Evolutionary conservation across 2,797 vertebrate genomes (phyloP).

Genomic region (Sebastes minor): DNA sequence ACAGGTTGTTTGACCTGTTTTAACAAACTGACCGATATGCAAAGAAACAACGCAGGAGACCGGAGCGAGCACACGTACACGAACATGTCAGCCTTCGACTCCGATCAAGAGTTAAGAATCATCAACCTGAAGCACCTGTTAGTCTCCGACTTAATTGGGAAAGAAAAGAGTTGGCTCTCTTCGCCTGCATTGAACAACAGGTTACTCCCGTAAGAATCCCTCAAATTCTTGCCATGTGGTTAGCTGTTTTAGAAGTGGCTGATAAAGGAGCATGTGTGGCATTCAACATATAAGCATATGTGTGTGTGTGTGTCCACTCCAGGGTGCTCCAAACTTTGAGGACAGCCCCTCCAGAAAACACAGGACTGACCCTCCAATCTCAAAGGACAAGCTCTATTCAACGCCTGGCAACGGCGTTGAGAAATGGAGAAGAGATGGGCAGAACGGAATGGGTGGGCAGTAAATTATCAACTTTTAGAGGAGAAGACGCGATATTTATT

Average conservation of each 20-base stretch:
- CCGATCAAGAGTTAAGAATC: slow-evolving; percentile 43
- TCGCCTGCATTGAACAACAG: slow-evolving; percentile 35
- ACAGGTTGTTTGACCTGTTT: background rate
- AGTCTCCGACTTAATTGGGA: slow-evolving; percentile 55
- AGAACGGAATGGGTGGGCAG: slow-evolving; percentile 73
- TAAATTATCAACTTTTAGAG: slow-evolving; percentile 80
- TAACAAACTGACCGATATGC: background rate
- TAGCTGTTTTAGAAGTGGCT: slow-evolving; percentile 50
- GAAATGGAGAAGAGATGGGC: slow-evolving; percentile 81
- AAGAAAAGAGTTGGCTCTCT: slow-evolving; percentile 48
- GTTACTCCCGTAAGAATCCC: slow-evolving; percentile 28
- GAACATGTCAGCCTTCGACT: background rate
- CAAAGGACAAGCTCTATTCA: slow-evolving; percentile 77
- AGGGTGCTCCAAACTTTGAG: slow-evolving; percentile 83
- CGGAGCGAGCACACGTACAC: background rate
- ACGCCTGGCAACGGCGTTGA: slow-evolving; percentile 74
- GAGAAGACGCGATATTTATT: slow-evolving; percentile 80
- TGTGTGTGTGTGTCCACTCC: slow-evolving; percentile 74
- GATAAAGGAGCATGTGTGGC: slow-evolving; percentile 69
- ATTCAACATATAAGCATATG: slow-evolving; percentile 65
- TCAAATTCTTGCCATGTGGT: slow-evolving; percentile 26
- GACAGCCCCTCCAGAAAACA: slow-evolving; percentile 80
- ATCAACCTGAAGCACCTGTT: slow-evolving; percentile 62
- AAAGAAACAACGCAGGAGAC: background rate
- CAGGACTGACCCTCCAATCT: slow-evolving; percentile 78